phyloP scores from a whole-genome alignment of 2,797 vertebrate genomes.

The Mus spretus region DNA sequence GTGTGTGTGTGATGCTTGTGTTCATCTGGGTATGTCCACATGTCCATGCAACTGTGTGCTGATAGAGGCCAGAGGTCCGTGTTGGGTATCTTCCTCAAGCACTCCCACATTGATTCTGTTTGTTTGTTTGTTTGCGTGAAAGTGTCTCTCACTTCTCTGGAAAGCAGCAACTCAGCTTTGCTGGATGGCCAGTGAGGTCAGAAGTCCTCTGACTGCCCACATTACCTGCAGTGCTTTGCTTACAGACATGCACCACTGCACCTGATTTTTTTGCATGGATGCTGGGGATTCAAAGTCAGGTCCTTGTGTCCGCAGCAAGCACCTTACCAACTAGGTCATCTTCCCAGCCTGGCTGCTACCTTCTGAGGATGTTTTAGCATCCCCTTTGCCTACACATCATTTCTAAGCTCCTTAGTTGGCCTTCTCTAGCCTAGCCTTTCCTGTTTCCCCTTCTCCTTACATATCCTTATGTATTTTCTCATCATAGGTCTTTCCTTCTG shows the following conservation, averaged over 20 bases:
- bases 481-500: background rate
- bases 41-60: background rate
- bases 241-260: background rate
- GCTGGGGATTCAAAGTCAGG: background rate
- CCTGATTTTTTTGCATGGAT: too few relatives aligned
- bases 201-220: background rate
- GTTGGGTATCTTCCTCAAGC: background rate
- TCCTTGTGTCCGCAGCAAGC: too few relatives aligned
- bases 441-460: background rate
- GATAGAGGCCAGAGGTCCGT: background rate
- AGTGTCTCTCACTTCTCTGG: background rate
- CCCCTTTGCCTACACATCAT: background rate
- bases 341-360: background rate
- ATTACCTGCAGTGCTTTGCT: background rate
- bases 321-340: background rate
- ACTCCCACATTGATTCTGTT: background rate
- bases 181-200: background rate
- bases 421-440: background rate
- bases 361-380: background rate
- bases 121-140: background rate
- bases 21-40: too few relatives aligned
- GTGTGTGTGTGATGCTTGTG: background rate
- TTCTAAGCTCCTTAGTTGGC: background rate
- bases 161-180: background rate
- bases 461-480: conserved; percentile 35